phyloP scores from a whole-genome alignment of 2,888 invertebrate genomes.

The Lutraria lutraria region DNA sequence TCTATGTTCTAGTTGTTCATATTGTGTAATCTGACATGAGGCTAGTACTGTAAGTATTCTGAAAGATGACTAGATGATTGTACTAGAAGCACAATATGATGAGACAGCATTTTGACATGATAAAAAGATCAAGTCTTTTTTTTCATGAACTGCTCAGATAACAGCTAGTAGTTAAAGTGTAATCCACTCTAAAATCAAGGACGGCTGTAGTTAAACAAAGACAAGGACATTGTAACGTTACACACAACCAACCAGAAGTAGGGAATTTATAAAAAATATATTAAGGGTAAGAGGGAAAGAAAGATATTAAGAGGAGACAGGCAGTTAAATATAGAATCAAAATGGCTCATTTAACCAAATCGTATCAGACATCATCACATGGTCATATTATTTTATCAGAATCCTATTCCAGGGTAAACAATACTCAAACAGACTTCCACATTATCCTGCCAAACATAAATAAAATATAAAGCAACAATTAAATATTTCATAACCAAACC shows the following conservation, averaged over 20 bases:
- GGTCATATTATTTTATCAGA: too few species aligned
- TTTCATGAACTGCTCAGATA: neutral
- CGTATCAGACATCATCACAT: too few species aligned
- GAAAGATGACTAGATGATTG: neutral
- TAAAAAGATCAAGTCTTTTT: neutral
- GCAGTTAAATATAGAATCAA: too few species aligned
- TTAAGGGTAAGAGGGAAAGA: too few species aligned
- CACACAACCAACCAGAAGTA: neutral
- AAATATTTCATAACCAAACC: neutral
- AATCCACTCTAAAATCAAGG: constrained; percentile 7
- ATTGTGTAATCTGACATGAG: too few species aligned
- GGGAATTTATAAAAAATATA: too few species aligned
- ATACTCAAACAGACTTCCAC: too few species aligned
- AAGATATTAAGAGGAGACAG: too few species aligned
- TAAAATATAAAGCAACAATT: neutral
- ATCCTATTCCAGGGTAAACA: too few species aligned
- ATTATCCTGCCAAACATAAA: too few species aligned
- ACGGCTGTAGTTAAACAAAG: neutral
- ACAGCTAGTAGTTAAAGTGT: neutral
- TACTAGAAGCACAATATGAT: neutral
- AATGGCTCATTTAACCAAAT: too few species aligned
- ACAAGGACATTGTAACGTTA: neutral
- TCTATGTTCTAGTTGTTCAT: too few species aligned
- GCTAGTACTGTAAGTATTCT: neutral
- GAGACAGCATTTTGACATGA: constrained; percentile 1